Base-by-base conservation (phyloP, 2,797 vertebrate species). In the Pseudocheirus occidentalis region DNA sequence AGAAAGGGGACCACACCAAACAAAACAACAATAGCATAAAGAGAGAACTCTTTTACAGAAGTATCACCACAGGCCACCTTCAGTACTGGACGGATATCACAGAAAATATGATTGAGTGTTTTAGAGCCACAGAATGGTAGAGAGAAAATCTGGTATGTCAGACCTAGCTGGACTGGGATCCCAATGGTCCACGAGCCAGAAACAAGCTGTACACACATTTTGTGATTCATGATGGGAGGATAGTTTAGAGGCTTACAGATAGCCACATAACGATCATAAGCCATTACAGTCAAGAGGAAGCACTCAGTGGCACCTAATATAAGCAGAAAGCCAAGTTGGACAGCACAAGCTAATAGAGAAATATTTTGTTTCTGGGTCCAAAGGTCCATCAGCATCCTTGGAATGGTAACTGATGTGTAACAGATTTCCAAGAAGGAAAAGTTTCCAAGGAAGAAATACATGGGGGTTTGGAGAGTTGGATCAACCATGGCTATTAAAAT, bases 351-450 rank as follows among this genome's bases (percentile, higher is more conserved):
- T 54, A 73, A 40, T 9, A 97, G 55, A 14, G 96, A 96, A 91
- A 98, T 97, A 1, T 3, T 94, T 94, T 97, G 97, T 40, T 56
- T 93, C 29, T 96, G 52, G 4, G 94, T 94, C 24, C 94, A 91
- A 9, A 97, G 91, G 31, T 96, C 94, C 7, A 1, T 53, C 31
- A 98, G 95, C 94, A 97, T 97, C 50, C 94, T 97, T 27, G 97
- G 96, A 5, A 97, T 24, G 4, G 92, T 96, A 40, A 92, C 57
- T 27, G 96, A 97, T 0, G 95, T 94, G 54, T 97, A 98, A 9
- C 97, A 96, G 46, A 97, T 97, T 91, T 97, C 97, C 28, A 96
- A 46, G 52, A 95, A 94, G 16, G 96, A 98, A 93, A 98, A 97
- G 34, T 96, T 97, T 16, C 91, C 52, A 3, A 98, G 95, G 40